phyloP scores from a whole-genome alignment of 35 echinoderm and acorn worm genomes.

The Apostichopus californicus region DNA sequence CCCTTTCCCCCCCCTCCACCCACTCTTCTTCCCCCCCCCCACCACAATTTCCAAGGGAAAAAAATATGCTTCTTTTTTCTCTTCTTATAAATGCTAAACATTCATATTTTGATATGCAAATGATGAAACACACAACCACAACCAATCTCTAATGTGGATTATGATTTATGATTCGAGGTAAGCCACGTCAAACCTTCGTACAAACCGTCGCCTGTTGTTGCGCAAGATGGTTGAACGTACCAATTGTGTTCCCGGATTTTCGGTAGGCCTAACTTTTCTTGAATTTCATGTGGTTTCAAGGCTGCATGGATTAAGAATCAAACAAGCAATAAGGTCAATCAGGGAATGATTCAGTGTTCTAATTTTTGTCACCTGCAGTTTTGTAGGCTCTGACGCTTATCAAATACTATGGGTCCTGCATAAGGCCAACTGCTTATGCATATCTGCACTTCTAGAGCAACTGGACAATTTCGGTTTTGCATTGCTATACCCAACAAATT shows the following conservation, averaged over 20 bases:
- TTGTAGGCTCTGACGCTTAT: no score
- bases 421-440: no score
- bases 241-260: conserved; percentile 95
- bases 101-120: background rate
- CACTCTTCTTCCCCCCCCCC: no score
- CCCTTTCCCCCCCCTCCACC: no score
- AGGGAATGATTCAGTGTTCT: no score
- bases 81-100: background rate
- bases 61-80: background rate
- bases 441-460: no score
- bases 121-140: background rate
- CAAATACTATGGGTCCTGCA: no score
- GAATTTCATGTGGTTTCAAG: conserved; percentile 70
- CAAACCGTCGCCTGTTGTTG: conserved; percentile 93
- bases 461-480: background rate
- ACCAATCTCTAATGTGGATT: conserved; percentile 28
- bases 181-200: conserved; percentile 96
- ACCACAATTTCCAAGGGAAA: background rate
- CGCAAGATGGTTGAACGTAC: conserved; percentile 98
- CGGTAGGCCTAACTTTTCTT: conserved; percentile 92
- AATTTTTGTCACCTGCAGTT: no score
- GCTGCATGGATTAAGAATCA: no score
- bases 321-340: no score
- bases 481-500: no score
- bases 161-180: conserved; percentile 91